phyloP scores from a whole-genome alignment of 2,113 vertebrate species.

The Rhinopomastus cyanomelas region DNA sequence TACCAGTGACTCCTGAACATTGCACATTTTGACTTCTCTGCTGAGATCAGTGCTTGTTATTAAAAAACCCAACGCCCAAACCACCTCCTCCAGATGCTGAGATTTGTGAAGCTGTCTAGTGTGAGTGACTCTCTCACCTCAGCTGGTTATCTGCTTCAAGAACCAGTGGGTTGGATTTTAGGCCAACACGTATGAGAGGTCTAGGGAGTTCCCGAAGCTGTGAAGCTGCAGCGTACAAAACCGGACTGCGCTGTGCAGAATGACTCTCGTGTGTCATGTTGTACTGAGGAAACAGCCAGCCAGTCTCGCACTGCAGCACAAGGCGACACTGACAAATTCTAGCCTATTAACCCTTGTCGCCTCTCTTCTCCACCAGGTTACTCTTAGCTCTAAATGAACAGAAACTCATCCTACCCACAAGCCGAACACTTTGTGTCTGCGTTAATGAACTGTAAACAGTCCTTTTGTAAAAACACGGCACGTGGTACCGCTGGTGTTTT shows the following conservation, averaged over 20 bases:
- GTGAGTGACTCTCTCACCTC: background rate
- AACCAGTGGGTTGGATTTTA: background rate
- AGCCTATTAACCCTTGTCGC: background rate
- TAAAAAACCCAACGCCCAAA: background rate
- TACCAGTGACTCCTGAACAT: background rate
- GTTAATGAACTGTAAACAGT: background rate
- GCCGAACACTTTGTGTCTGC: background rate
- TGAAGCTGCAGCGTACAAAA: background rate
- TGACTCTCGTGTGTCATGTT: background rate
- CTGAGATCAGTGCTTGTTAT: background rate
- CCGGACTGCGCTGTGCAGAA: background rate
- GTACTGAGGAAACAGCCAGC: background rate
- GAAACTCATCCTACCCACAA: background rate
- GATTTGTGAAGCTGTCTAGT: background rate
- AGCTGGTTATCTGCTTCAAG: background rate
- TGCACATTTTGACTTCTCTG: background rate
- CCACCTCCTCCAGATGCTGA: background rate
- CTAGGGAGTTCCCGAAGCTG: background rate
- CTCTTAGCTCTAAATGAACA: rapidly evolving
- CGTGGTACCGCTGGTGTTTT: background rate
- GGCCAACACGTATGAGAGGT: background rate
- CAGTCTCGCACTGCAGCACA: background rate
- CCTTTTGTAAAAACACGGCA: background rate
- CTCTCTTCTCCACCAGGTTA: background rate
- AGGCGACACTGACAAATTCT: background rate